Percentiles rank a stretch among this genome's conserved stretches.
These are phyloP conservation scores for Cyclargus thomasi DNA, from an alignment of 1,140 invertebrate species.

Conservation along the genomic window DNA sequence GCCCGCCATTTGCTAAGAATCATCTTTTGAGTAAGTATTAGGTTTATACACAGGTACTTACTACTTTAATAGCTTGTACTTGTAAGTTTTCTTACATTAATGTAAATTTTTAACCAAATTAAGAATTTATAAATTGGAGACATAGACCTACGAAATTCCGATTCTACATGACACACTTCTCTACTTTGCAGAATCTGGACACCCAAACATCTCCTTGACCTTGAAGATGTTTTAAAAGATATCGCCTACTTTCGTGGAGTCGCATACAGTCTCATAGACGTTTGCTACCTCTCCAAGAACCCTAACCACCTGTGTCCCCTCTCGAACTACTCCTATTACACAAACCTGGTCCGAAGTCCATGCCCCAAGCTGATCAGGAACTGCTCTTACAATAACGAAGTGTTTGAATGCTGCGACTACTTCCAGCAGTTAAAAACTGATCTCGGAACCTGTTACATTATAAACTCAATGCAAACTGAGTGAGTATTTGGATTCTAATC, in stretches of 20 bases:
- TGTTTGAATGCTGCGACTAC: slow-evolving; percentile 80
- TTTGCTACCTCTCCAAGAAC: slow-evolving; percentile 70
- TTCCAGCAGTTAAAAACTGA: slow-evolving; percentile 80
- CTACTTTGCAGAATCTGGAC: slow-evolving; percentile 78
- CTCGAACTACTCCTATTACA: slow-evolving; percentile 76
- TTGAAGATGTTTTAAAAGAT: slow-evolving; percentile 80
- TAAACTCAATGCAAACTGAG: slow-evolving; percentile 79
- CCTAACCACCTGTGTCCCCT: slow-evolving; percentile 51
- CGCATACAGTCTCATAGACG: slow-evolving; percentile 77
- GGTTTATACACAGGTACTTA: no score
- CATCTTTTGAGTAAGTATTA: no score
- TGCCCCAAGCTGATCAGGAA: slow-evolving; percentile 75
- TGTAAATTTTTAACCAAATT: no score
- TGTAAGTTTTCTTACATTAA: no score
- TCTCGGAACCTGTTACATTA: slow-evolving; percentile 78
- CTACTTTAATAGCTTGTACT: no score
- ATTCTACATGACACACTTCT: no score
- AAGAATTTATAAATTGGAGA: no score
- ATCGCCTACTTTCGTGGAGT: slow-evolving; percentile 79
- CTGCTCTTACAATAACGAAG: slow-evolving; percentile 78
- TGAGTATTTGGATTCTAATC: no score
- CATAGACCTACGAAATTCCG: no score
- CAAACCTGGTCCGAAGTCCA: slow-evolving; percentile 74
- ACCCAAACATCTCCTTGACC: slow-evolving; percentile 77
- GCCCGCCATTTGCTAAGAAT: no score